phyloP scores from a whole-genome alignment of 2,888 invertebrate species.

The Lampropteryx suffumata region DNA sequence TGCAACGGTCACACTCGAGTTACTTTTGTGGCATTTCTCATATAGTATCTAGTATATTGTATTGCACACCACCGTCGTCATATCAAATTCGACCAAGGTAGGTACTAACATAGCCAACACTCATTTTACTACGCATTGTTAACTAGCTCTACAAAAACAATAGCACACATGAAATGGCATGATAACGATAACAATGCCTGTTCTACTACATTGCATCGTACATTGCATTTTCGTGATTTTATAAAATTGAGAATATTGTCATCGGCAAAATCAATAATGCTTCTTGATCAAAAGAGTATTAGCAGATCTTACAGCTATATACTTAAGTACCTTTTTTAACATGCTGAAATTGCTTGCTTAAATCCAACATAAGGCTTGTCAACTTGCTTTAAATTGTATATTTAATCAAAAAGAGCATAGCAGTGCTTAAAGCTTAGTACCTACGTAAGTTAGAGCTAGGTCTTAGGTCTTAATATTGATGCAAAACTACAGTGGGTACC shows the following conservation, averaged over 20 bases:
- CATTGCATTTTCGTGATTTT: constrained; percentile 16
- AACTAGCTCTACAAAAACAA: constrained; percentile 41
- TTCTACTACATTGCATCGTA: constrained; percentile 6
- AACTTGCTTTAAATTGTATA: too few relatives aligned
- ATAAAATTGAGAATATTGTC: too few relatives aligned
- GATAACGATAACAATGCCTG: constrained; percentile 23
- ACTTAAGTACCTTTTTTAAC: constrained; percentile 27
- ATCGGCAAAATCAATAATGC: constrained; percentile 22
- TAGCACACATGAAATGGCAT: constrained; percentile 3
- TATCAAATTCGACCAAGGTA: constrained; percentile 39
- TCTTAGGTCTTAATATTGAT: too few relatives aligned
- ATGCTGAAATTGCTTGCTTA: constrained; percentile 17
- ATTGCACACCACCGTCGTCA: constrained; percentile 47
- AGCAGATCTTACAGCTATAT: constrained; percentile 17
- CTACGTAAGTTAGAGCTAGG: too few relatives aligned
- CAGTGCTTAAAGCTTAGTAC: too few relatives aligned
- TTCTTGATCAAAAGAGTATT: too few relatives aligned
- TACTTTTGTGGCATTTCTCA: constrained; percentile 60
- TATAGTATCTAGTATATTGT: too few relatives aligned
- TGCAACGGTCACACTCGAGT: constrained; percentile 49
- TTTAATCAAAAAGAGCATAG: too few relatives aligned
- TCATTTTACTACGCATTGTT: constrained; percentile 51
- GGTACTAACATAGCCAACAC: constrained; percentile 36
- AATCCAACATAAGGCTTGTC: too few relatives aligned
- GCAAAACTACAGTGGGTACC: too few relatives aligned